Evolutionary conservation across 2,113 vertebrate species (phyloP), one percentile per base, ranked within the genome.

Genomic region (Zeus faber): DNA sequence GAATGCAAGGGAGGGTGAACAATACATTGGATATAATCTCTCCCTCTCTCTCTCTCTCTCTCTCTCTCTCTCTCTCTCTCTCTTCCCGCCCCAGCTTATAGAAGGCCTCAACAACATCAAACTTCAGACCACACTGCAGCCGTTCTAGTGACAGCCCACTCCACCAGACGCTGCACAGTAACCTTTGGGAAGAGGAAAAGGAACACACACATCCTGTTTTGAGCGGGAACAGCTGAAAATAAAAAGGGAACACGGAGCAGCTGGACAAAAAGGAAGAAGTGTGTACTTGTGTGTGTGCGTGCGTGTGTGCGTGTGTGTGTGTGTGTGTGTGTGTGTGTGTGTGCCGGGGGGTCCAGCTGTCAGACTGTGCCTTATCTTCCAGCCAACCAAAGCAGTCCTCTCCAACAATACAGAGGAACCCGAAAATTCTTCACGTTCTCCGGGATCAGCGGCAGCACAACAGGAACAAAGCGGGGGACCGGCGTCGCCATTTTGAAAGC

Each of bases 21-120:
- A 79, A 67, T 65, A 49, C 35, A 60, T 20, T 20, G 27, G 63
- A 62, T 77, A 40, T 70, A 71, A 77, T 76, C 73, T 76, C 57
- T 65, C 47, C 51, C 43, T 58, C 63, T 6, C 18, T 27, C 25
- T 47, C 23, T 5, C 13, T 49, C 37, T 39, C 41, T 2, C 20
- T 62, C 6, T 37, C 35, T 24, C 24, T 61, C 48, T 31, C 29
- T 53, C 20, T 65, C 37, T 23, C 45, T 66, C 60, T 72, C 51
- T 25, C 63, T 51, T 31, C 46, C 18, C 18, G 2, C 16, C 5
- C 41, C 20, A 17, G 9, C 6, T n/a, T n/a, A n/a, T n/a, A n/a
- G n/a, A n/a, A 26, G 46, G 27, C 8, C 59, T 56, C 56, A 54
- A 6, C 50, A 49, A 40, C 69, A 77, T 53, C 48, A 62, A 43